These are phyloP conservation scores for Helicoverpa zea DNA, from an alignment of 1,140 invertebrate genomes.

Conservation along the genomic window DNA sequence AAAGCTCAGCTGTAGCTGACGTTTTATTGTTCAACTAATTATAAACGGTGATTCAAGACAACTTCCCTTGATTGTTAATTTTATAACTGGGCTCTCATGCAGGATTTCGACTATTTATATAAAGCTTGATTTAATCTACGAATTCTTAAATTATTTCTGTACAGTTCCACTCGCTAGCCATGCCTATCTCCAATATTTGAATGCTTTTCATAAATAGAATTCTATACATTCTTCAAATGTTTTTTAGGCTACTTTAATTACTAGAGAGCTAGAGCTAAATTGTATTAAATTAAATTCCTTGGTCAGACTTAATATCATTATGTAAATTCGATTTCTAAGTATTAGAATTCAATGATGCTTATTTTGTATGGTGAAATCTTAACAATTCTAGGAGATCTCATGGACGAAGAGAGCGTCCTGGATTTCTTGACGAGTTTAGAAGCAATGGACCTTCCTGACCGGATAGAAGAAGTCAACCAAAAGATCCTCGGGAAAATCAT, in stretches of 20 bases:
- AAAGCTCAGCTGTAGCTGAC: slow-evolving; percentile 1
- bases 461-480: slow-evolving; percentile 97
- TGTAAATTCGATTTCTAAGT: background rate
- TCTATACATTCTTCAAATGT: background rate
- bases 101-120: slow-evolving; percentile 42
- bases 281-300: no score
- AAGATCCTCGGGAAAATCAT: slow-evolving; percentile 97
- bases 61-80: slow-evolving; percentile 42
- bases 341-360: background rate
- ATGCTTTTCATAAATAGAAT: background rate
- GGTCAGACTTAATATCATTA: no score
- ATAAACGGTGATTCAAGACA: slow-evolving; percentile 44
- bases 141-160: slow-evolving; percentile 20
- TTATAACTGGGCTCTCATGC: slow-evolving; percentile 34
- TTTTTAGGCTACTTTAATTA: background rate
- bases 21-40: slow-evolving; percentile 45
- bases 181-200: background rate
- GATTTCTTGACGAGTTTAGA: slow-evolving; percentile 97
- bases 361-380: background rate
- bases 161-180: slow-evolving; percentile 5
- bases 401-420: slow-evolving; percentile 97
- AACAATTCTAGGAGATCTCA: slow-evolving; percentile 92
- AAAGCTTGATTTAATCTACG: slow-evolving; percentile 34
- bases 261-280: no score
- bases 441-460: slow-evolving; percentile 97